Evolutionary conservation across 2,888 invertebrate species (phyloP), one percentile per base, ranked within the genome.

Genomic region (Cerastoderma edule): DNA sequence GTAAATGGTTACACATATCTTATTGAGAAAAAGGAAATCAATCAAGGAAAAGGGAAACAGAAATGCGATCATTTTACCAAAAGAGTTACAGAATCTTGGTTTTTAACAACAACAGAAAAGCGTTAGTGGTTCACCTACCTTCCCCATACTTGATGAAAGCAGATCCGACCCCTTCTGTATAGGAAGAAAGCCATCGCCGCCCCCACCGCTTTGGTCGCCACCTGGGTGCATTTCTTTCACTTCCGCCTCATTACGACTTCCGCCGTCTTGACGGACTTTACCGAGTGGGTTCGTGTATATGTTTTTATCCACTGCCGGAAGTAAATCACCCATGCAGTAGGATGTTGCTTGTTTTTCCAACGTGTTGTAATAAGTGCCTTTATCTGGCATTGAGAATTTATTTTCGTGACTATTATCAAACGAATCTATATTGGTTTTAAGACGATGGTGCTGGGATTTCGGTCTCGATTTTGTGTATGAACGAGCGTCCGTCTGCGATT

Each of bases 251-350:
- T 57, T 28, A 24, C 50, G 48, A 48, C 44, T 63, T n/a, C 53
- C 44, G 16, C 56, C 57, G n/a, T 57, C 68, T 27, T 72, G 66
- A 50, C 73, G 72, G 24, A 35, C 53, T 28, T 64, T 78, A 4
- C 56, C 28, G 10, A 50, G 46, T 24, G 67, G 67, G 50, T 72
- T 75, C 4, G 77, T 67, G 63, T 79, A 82, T 53, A 82, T 78
- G 48, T 46, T 82, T 69, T 77, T 82, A 56, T 82, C 82, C 16
- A 82, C 70, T n/a, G 78, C 78, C 8, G 82, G 82, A 6, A 82
- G 33, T 46, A 82, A 39, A 35, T 82, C 82, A 24, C 82, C 82
- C 10, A 82, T 76, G 44, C 71, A 76, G 39, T 79, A 82, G 22
- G 69, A 74, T 1, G 76, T 67, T 6, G 77, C 72, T 30, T 81